Evolutionary conservation across 2,113 vertebrate species (phyloP), one percentile per base, ranked within the genome.

Genomic region (Nerophis lumbriciformis): DNA sequence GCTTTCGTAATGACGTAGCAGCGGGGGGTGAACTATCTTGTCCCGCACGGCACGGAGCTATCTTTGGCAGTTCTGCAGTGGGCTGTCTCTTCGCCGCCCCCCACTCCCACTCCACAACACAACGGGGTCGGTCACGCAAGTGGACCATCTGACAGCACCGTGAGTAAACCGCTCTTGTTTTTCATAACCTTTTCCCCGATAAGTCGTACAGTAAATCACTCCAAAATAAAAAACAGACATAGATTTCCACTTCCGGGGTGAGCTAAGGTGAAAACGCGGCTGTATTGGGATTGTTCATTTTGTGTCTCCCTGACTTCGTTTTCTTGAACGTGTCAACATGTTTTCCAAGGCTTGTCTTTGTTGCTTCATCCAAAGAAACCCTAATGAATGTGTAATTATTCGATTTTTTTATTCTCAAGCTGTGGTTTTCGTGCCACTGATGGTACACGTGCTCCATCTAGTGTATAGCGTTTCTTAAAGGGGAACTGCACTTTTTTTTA

Each of bases 1-100:
- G 62, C 69, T 84, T 83, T 79, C 77, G 71, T 68, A 49, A 37
- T 60, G 8, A 61, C 44, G 14, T 45, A 45, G n/a, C 11, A 44
- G 21, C 0, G 44, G 53, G 69, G 11, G 1, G 59, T 6, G 68
- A 78, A 75, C 70, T 53, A 75, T 85, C 81, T 81, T 81, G 83
- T 51, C 72, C 10, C 21, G 19, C 9, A 63, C 56, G 7, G 52
- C 68, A 48, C 58, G 2, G n/a, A 42, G 53, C 60, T 4, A 8
- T 79, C 72, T 83, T 68, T 45, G 73, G 69, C 48, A 2, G 70
- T 48, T 52, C 5, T 13, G 38, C 48, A 60, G 1, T 69, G 66
- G 62, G 44, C 63, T 50, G 65, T 1, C 49, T 48, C 51, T 12
- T 67, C 47, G 62, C 65, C 59, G 11, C 45, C 19, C 57, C 42